Conservation (phyloP, 1,140 invertebrate species). For the Trialeurodes vaporariorum region DNA sequence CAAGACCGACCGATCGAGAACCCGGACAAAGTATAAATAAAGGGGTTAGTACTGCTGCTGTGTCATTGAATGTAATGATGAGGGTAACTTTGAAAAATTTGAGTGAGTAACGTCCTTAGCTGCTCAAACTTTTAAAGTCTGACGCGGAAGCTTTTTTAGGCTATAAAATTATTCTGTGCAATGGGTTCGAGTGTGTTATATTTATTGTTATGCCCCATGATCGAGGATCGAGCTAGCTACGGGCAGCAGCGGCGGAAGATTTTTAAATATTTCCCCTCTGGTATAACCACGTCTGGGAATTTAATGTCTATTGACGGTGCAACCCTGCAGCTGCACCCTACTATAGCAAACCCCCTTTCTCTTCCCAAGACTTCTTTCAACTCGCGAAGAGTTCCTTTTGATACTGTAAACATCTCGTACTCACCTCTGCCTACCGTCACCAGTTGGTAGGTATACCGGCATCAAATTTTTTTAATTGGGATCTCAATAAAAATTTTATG, state of each 20-base stretch:
- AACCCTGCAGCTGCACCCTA: neutral
- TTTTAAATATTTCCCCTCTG: neutral
- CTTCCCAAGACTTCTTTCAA: neutral
- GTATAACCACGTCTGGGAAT: neutral
- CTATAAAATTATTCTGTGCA: neutral
- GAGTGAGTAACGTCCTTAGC: neutral
- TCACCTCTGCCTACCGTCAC: too few species aligned
- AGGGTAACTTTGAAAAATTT: neutral
- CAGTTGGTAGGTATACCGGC: too few species aligned
- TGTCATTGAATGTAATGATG: neutral
- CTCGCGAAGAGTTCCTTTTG: neutral
- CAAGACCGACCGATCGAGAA: neutral
- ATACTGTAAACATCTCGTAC: neutral
- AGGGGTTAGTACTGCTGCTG: neutral
- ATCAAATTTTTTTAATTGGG: neutral
- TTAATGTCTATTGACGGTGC: neutral
- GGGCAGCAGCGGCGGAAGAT: neutral
- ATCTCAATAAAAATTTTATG: neutral
- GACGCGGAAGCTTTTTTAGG: neutral
- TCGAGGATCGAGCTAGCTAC: neutral
- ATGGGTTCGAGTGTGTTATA: neutral
- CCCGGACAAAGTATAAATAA: neutral
- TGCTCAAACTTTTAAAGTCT: neutral
- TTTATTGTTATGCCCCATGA: neutral
- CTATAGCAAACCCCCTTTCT: neutral